Base-by-base conservation (phyloP, 1,140 invertebrate genomes). In the Trichomalopsis sarcophagae region DNA sequence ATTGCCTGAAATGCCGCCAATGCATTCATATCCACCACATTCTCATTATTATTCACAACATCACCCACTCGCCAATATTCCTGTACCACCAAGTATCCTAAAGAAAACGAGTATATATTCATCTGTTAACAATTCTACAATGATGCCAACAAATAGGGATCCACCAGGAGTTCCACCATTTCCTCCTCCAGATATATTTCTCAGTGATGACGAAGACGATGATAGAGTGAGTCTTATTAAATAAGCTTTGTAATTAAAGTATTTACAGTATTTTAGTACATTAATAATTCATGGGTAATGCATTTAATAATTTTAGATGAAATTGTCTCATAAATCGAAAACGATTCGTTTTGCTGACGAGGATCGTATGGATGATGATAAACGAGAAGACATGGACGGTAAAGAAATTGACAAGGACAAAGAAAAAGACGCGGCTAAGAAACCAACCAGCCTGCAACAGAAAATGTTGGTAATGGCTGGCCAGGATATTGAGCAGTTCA, bases 401-500 rank as follows among this genome's bases (percentile, higher is more conserved):
- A 75, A 80, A 27, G 91, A 93, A 55, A 90, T 90, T 17, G 92
- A 92, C 13, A 91, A 91, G 71, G 91, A 92, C 14, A 91, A 92
- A 23, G 91, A 92, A 3, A 90, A 90, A 77, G 93, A 93, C 27
- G 80, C 91, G 5, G 81, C 91, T 1, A 93, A 94, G 79, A 96
- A 97, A 88, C 96, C 96, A 1, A 97, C 96, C 1, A 95, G 95
- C 1, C 89, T 97, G 14, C 97, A 97, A 88, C 96, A 97, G 86
- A 96, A 96, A 90, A 97, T 97, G 96, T 94, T 97, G 84, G 96
- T 96, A 10, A 95, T 97, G 89, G 96, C 97, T 23, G 97, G 97
- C 3, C 97, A 98, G 93, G 97, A 98, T 90, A 96, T 98, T n/a
- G 97, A 98, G 89, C 96, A 97, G 73, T 98, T 97, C 89, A 98